Evolutionary conservation across 2,888 invertebrate species (phyloP).

Genomic region (Mythimna impura): DNA sequence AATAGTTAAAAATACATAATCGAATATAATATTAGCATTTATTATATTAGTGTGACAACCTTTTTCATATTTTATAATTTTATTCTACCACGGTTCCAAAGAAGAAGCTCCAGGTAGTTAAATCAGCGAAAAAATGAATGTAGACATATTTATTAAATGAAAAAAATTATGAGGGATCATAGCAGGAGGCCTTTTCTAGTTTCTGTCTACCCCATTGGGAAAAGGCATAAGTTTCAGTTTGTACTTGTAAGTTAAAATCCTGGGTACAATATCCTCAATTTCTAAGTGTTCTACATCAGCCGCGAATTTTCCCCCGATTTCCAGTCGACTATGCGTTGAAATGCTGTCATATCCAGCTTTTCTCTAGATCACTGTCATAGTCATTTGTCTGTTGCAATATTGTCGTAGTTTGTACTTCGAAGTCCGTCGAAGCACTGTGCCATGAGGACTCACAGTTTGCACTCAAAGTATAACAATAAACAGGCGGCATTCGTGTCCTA

Average conservation of each 20-base stretch:
- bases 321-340: background rate
- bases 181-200: background rate
- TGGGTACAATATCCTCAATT: too few relatives aligned
- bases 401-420: background rate
- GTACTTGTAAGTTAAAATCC: background rate
- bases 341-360: conserved; percentile 1
- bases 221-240: background rate
- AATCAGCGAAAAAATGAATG: too few relatives aligned
- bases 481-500: conserved; percentile 43
- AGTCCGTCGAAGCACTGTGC: background rate
- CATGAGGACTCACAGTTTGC: conserved; percentile 9
- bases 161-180: background rate
- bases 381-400: conserved; percentile 10
- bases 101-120: too few relatives aligned
- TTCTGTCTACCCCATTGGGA: background rate
- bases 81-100: too few relatives aligned
- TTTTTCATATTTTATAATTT: too few relatives aligned
- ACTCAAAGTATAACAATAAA: conserved; percentile 46
- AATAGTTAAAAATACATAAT: too few relatives aligned
- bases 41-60: too few relatives aligned
- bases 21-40: too few relatives aligned
- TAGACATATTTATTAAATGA: too few relatives aligned
- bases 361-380: conserved; percentile 6
- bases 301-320: background rate
- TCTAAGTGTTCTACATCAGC: background rate